Conservation (phyloP, 2,113 vertebrate genomes). For the Rhinolophus ferrumequinum region DNA sequence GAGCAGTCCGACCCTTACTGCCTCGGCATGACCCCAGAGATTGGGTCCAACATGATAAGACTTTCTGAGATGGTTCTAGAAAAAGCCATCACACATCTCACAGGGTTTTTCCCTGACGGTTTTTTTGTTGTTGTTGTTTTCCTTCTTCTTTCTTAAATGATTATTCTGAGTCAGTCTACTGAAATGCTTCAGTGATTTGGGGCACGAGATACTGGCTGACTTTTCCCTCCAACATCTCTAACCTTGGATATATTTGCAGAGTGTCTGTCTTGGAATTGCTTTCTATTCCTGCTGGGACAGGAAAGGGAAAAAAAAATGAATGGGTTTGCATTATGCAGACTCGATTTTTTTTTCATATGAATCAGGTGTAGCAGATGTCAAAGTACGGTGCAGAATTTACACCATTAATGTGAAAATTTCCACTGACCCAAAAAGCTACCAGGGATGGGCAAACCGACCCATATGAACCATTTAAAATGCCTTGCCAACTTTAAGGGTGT, state of each 20-base stretch:
- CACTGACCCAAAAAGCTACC: background rate
- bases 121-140: background rate
- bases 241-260: slow-evolving; percentile 49
- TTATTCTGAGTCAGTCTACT: slow-evolving; percentile 57
- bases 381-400: slow-evolving; percentile 44
- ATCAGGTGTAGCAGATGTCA: slow-evolving; percentile 48
- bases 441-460: background rate
- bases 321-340: slow-evolving; percentile 3
- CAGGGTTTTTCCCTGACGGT: background rate
- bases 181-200: slow-evolving; percentile 68
- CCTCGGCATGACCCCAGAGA: background rate
- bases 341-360: background rate
- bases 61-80: slow-evolving; percentile 32
- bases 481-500: background rate
- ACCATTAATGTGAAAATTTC: slow-evolving; percentile 57
- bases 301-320: slow-evolving; percentile 51
- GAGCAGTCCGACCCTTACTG: background rate
- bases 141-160: slow-evolving; percentile 22
- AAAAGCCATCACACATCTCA: background rate
- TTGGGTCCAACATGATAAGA: background rate
- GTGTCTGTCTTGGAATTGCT: slow-evolving; percentile 29
- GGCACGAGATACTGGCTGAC: slow-evolving; percentile 16
- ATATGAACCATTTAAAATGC: background rate
- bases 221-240: slow-evolving; percentile 46
- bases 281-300: slow-evolving; percentile 44